These are phyloP conservation scores for Frankliniella intonsa DNA, from an alignment of 2,888 invertebrate genomes.

Conservation along the genomic window DNA sequence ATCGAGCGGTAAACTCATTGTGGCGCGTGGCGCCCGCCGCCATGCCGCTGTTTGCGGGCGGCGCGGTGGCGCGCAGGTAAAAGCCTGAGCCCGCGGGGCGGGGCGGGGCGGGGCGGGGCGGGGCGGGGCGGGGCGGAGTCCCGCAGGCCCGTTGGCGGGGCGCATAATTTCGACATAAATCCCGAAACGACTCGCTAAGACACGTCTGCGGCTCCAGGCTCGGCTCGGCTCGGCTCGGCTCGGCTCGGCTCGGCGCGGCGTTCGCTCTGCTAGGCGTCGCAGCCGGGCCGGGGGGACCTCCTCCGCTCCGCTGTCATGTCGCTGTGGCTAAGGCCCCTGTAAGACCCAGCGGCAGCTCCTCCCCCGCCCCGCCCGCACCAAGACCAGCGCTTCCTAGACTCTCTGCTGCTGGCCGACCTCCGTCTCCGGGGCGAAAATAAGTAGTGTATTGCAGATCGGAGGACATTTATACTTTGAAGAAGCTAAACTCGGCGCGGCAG, in stretches of 20 bases:
- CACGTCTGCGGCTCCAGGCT: neutral
- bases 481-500: too few relatives aligned
- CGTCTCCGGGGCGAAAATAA: too few relatives aligned
- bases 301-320: neutral
- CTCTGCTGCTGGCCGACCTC: too few relatives aligned
- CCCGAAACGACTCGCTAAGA: neutral
- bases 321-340: neutral
- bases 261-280: too few relatives aligned
- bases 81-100: neutral
- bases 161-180: constrained; percentile 6
- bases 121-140: neutral
- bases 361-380: neutral
- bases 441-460: too few relatives aligned
- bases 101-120: neutral
- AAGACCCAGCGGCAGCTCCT: neutral
- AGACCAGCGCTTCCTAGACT: too few relatives aligned
- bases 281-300: too few relatives aligned
- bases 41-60: neutral
- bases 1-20: neutral
- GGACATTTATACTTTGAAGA: too few relatives aligned
- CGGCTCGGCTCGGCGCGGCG: too few relatives aligned
- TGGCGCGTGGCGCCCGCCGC: neutral
- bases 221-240: too few relatives aligned
- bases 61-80: neutral
- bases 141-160: neutral